A percentile compares a stretch with the other conserved stretches of the same genome.
These are phyloP conservation scores for Anthonomus grandis DNA, from an alignment of 1,140 invertebrate species.

Conservation along the genomic window DNA sequence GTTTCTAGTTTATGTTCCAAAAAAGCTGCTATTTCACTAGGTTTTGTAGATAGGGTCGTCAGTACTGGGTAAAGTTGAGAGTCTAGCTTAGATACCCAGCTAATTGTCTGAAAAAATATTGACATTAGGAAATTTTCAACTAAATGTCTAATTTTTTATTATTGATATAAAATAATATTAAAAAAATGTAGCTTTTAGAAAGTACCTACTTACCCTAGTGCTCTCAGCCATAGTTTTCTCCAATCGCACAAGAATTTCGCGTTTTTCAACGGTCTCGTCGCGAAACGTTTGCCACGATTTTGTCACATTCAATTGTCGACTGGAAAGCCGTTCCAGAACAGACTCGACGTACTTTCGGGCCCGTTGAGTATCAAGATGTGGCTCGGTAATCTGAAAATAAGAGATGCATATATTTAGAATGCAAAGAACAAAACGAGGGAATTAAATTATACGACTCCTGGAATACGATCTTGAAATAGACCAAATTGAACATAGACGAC, in stretches of 20 bases:
- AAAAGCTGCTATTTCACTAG: conserved; percentile 56
- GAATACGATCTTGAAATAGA: conserved; percentile 17
- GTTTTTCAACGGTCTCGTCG: conserved; percentile 59
- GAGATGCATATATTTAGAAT: conserved; percentile 27
- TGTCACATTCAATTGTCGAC: conserved; percentile 63
- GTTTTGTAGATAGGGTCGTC: conserved; percentile 58
- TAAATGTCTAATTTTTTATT: too few relatives aligned
- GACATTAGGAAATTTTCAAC: background rate
- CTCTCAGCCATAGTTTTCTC: conserved; percentile 72
- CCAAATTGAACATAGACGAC: too few relatives aligned
- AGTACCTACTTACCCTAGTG: conserved; percentile 57
- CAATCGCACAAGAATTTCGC: conserved; percentile 64
- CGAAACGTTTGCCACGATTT: conserved; percentile 69
- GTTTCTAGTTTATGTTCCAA: conserved; percentile 60
- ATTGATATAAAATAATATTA: background rate
- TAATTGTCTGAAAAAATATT: conserved; percentile 60
- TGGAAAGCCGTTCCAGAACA: conserved; percentile 66
- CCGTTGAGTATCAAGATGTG: conserved; percentile 68
- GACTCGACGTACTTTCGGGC: conserved; percentile 68
- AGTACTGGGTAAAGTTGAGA: conserved; percentile 75
- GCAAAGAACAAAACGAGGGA: conserved; percentile 15
- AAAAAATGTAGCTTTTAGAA: too few relatives aligned
- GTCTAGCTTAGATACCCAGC: conserved; percentile 71
- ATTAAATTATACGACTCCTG: conserved; percentile 16
- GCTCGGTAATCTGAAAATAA: conserved; percentile 63